Conservation (phyloP, 2,888 invertebrate genomes). For the Phengaris arion region DNA sequence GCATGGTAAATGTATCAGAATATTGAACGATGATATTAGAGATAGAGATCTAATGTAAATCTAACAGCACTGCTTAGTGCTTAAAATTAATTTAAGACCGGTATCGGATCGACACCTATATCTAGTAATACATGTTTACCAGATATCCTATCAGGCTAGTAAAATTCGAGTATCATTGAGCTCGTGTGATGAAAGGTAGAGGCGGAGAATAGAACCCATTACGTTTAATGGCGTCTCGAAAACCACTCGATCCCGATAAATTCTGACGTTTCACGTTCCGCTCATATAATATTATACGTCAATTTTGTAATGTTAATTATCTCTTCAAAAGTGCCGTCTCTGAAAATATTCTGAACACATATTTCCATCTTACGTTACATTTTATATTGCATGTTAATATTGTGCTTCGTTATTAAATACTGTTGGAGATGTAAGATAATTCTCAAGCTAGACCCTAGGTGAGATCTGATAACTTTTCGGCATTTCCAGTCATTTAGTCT, state of each 20-base stretch:
- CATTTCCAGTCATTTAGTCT: too few species aligned
- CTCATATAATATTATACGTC: constrained; percentile 43
- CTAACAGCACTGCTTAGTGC: too few species aligned
- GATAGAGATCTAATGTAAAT: too few species aligned
- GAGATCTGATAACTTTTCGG: too few species aligned
- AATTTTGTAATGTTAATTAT: constrained; percentile 21
- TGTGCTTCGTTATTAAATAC: background rate
- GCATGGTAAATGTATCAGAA: too few species aligned
- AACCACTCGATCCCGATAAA: constrained; percentile 37
- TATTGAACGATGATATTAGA: too few species aligned
- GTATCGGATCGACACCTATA: too few species aligned
- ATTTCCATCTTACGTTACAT: constrained; percentile 8
- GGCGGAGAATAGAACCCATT: constrained; percentile 22
- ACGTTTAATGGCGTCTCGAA: constrained; percentile 36
- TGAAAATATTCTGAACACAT: constrained; percentile 5
- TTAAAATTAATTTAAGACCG: too few species aligned
- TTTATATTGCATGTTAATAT: constrained; percentile 7
- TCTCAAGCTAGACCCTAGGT: too few species aligned
- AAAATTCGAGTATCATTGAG: constrained; percentile 18
- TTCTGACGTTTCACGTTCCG: constrained; percentile 42
- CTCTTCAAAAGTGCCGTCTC: constrained; percentile 19
- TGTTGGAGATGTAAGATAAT: too few species aligned
- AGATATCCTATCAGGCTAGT: constrained; percentile 19
- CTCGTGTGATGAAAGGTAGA: constrained; percentile 26
- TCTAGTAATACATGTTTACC: background rate